phyloP scores from a whole-genome alignment of 2,113 vertebrate genomes.

The Pipa parva region DNA sequence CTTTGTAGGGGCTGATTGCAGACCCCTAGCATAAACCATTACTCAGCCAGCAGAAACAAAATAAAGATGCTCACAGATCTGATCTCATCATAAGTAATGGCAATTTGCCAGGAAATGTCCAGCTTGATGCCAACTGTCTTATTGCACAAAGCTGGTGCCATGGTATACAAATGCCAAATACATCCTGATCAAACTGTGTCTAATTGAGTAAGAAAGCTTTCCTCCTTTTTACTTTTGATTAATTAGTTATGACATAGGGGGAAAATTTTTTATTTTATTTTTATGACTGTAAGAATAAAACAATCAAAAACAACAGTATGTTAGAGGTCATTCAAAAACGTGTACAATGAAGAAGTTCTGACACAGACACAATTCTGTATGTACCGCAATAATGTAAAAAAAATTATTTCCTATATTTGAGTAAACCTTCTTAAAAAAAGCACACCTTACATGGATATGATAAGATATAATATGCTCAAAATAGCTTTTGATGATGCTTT shows the following conservation, averaged over 20 bases:
- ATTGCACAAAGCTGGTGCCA: conserved; percentile 59
- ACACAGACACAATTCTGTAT: no score
- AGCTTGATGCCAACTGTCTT: conserved; percentile 68
- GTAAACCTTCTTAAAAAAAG: no score
- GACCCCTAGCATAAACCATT: conserved; percentile 50
- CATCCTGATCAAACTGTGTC: conserved; percentile 28
- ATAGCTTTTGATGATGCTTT: no score
- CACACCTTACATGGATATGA: no score
- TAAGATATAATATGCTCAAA: no score
- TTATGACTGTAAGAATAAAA: conserved; percentile 1
- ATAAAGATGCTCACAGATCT: conserved; percentile 55
- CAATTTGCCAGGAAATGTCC: conserved; percentile 67
- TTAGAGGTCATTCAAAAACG: no score
- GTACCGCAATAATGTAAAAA: no score
- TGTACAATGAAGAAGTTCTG: no score
- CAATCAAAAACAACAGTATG: no score
- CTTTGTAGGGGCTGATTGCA: conserved; percentile 43
- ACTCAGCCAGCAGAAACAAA: conserved; percentile 60
- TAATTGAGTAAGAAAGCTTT: conserved; percentile 32
- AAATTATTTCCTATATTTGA: no score
- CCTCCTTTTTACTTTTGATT: conserved; percentile 3
- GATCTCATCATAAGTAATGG: conserved; percentile 62
- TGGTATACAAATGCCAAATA: conserved; percentile 52
- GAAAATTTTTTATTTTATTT: not conserved
- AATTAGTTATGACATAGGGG: conserved; percentile 14